Evolutionary conservation across 2,888 invertebrate species (phyloP), one percentile per base, ranked within the genome.

Genomic region (Lysandra coridon): DNA sequence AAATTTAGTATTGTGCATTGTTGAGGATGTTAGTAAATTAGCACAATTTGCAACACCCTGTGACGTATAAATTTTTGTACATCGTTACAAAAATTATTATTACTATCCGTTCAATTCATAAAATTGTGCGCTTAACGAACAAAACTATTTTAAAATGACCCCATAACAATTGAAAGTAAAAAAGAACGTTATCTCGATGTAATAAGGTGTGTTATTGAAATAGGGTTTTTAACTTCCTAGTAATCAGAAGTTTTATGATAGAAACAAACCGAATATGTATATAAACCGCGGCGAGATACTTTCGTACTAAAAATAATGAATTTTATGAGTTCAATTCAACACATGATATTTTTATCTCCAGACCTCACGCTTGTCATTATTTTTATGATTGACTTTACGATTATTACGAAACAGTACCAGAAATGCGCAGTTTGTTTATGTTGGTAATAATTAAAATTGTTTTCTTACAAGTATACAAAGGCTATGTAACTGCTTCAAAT

Each of bases 291-390:
- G 81, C 85, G 83, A 80, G 85, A 83, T 83, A 83, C 84, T 83
- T 83, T 83, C 57, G 82, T 85, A 87, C 83, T 88, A 88, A 88
- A 89, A 88, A 84, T 84, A 85, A 88, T 88, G 85, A 87, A 86
- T 89, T 89, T 69, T 87, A 89, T 84, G 82, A 83, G 85, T 74
- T 69, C 75, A 78, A 75, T 82, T 81, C 83, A 85, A 84, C 86
- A 86, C 85, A 87, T 90, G 89, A 90, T 86, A 87, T 88, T 88
- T 88, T 86, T 82, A 81, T 82, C 84, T 60, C 60, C 37, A 64
- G 74, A 79, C 30, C 60, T 74, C 73, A 40, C 44, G 74, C 75
- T 74, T 62, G 75, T 74, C 57, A 30, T 53, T 57, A 78, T 84
- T 83, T 83, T 82, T 83, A 83, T 80, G 80, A 80, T 81, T 81